Evolutionary conservation across 37 sponge, comb jelly and placozoan genomes (phyloP), one percentile per base, ranked within the genome.

Genomic region (Haliclona indistincta): DNA sequence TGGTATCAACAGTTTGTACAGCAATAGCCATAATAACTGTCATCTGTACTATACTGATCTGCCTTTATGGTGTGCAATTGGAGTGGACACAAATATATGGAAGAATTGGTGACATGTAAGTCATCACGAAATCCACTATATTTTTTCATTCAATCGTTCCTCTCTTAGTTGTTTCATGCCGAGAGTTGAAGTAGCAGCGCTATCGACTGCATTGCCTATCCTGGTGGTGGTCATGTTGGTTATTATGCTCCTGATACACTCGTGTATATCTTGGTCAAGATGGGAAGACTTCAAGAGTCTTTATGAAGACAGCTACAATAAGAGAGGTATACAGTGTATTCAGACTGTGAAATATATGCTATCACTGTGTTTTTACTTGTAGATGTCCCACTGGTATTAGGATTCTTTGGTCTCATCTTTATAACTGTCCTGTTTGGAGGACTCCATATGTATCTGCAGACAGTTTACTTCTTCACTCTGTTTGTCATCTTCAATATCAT

Each of bases 301-400:
- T 64, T 91, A 91, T 63, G 65, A 85, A 35, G 84, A 85, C 74
- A 81, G 87, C 37, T 85, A 81, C 67, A 91, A 91, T 49, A 62
- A 63, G 60, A 81, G 67, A 71, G 86, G 86, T 86, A 36, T 25
- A n/a, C 42, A 54, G 39, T 22, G 8, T 47, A 10, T 4, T 75
- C 10, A 23, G 20, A 34, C 51, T 62, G 54, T n/a, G 22, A 28
- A 15, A 33, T 70, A 13, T 7, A n/a, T 26, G 19, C 2, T n/a
- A 22, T 43, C 7, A 32, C 49, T 25, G 22, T 26, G 26, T 58
- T n/a, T n/a, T n/a, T 26, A 32, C n/a, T 7, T 40, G 10, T 25
- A 84, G 91, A 91, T 36, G 77, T 91, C 8, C 82, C 81, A n/a
- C 75, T 77, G 7, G 64, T 91, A 39, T 47, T 91, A 11, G 26